These are phyloP conservation scores for Thyatira batis DNA, from an alignment of 2,888 invertebrate genomes.

Conservation along the genomic window DNA sequence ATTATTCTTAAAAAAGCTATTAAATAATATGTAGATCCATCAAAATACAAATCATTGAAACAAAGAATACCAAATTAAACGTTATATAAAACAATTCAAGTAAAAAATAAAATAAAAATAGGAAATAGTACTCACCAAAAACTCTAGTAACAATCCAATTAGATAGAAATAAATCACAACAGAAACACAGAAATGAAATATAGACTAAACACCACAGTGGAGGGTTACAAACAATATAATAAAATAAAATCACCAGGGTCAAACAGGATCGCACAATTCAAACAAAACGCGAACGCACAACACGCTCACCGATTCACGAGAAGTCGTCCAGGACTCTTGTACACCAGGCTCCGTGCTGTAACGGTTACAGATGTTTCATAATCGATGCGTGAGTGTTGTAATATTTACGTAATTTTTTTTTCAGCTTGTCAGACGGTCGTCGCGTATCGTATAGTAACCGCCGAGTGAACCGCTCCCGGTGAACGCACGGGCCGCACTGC, in stretches of 20 bases:
- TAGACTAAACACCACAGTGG: constrained; percentile 61
- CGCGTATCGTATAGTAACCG: constrained; percentile 49
- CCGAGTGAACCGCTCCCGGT: constrained; percentile 63
- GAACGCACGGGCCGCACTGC: constrained; percentile 80
- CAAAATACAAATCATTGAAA: not conserved
- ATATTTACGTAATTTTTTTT: constrained; percentile 82
- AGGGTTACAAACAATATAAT: constrained; percentile 65
- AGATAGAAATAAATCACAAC: constrained; percentile 65
- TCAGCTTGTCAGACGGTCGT: constrained; percentile 67
- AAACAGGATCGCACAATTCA: constrained; percentile 68
- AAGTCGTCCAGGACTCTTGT: constrained; percentile 34
- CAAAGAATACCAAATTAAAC: constrained; percentile 1
- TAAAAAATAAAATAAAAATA: constrained; percentile 13
- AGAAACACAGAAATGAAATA: constrained; percentile 62
- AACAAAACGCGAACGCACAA: constrained; percentile 53
- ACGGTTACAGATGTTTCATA: constrained; percentile 65
- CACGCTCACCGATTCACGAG: constrained; percentile 40
- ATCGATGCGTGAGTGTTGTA: constrained; percentile 76
- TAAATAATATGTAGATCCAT: no score
- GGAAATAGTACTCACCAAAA: constrained; percentile 56
- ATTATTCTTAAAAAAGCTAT: no score
- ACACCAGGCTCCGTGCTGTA: constrained; percentile 33
- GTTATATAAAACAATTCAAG: constrained; percentile 2
- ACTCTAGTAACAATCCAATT: constrained; percentile 72
- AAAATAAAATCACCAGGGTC: constrained; percentile 74